Conservation (phyloP, 92 coral and sea anemone genomes). For the Bergia puertoricense region DNA sequence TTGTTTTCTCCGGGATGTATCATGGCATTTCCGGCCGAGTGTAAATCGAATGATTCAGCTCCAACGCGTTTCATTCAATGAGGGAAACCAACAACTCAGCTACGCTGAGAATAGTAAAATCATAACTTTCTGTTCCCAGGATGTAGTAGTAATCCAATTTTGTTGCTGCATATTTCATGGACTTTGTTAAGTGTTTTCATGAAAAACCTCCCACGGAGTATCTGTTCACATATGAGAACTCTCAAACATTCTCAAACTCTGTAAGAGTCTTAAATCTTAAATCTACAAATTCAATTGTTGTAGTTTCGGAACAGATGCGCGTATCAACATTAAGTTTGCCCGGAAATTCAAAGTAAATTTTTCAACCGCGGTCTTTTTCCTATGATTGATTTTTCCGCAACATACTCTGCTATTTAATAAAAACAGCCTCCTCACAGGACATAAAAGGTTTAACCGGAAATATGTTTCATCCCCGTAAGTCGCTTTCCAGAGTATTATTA, state of each 20-base stretch:
- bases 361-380: background rate
- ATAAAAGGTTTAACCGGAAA: slow-evolving; percentile 28
- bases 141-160: background rate
- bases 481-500: background rate
- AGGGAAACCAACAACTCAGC: background rate
- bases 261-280: background rate
- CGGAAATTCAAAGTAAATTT: slow-evolving; percentile 21
- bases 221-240: background rate
- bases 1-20: no score
- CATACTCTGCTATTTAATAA: background rate
- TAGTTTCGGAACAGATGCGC: background rate
- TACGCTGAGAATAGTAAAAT: background rate
- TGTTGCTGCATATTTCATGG: background rate
- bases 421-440: background rate
- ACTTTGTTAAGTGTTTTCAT: background rate
- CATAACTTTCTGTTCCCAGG: background rate
- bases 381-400: background rate
- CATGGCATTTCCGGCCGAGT: no score
- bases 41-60: background rate
- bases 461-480: background rate
- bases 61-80: background rate
- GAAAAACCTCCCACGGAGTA: background rate
- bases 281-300: background rate
- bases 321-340: background rate
- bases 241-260: no score